phyloP scores from a whole-genome alignment of 2,888 invertebrate genomes.

The Halictus ligatus region DNA sequence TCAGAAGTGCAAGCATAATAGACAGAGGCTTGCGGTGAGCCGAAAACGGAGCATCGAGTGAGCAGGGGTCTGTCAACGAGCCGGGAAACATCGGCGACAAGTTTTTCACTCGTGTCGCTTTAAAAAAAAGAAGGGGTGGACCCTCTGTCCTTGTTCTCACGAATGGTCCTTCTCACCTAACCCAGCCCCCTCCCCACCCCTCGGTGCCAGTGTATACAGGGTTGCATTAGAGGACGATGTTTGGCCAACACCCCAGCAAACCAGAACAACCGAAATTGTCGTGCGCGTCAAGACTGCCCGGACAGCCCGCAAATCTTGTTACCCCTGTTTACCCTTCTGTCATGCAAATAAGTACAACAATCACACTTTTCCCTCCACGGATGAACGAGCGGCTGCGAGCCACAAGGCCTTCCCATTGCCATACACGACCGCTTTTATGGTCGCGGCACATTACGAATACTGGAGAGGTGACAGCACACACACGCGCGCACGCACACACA shows the following conservation, averaged over 20 bases:
- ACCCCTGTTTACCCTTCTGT: constrained; percentile 79
- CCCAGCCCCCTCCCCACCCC: not conserved
- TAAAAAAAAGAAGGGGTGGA: constrained; percentile 35
- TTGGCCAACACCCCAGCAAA: constrained; percentile 71
- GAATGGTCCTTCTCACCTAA: constrained; percentile 2
- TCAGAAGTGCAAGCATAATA: not conserved
- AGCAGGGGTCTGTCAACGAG: constrained; percentile 22
- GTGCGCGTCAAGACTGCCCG: constrained; percentile 63
- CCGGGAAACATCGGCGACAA: constrained; percentile 38
- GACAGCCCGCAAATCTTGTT: constrained; percentile 76
- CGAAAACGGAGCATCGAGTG: constrained; percentile 13
- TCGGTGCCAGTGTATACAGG: constrained; percentile 22
- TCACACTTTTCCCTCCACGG: constrained; percentile 62
- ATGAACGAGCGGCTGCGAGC: constrained; percentile 8
- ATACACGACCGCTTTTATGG: constrained; percentile 25
- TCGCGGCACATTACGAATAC: constrained; percentile 15
- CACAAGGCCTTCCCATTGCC: not conserved
- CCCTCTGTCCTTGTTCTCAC: constrained; percentile 27
- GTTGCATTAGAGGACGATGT: constrained; percentile 69
- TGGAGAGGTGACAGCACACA: not conserved
- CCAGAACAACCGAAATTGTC: constrained; percentile 64
- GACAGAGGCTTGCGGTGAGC: not conserved
- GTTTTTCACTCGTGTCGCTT: constrained; percentile 65
- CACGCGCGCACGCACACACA: not conserved
- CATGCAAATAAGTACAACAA: constrained; percentile 81